A percentile compares a stretch with the other conserved stretches of the same genome.
These are phyloP conservation scores for Gavia stellata DNA, from an alignment of 2,113 vertebrate genomes.

Conservation along the genomic window DNA sequence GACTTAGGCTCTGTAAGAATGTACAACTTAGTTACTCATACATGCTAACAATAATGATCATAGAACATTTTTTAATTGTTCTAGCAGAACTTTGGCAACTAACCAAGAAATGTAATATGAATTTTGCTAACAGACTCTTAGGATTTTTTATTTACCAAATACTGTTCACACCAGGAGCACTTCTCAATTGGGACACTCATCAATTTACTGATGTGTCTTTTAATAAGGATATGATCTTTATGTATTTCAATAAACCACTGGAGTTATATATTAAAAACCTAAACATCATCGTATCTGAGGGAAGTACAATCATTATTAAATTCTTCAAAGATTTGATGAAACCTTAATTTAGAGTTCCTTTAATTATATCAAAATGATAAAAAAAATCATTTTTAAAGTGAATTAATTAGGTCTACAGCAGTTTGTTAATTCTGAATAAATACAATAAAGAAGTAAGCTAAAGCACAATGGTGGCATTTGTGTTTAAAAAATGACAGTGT, in stretches of 20 bases:
- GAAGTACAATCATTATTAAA: neutral
- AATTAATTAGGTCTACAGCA: neutral
- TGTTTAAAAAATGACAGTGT: neutral
- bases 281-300: neutral
- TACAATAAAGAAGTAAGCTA: neutral
- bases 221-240: neutral
- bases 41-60: neutral
- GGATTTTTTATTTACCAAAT: neutral
- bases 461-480: neutral
- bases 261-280: neutral
- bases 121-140: neutral
- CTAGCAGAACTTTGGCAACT: slow-evolving; percentile 17
- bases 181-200: neutral
- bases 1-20: neutral
- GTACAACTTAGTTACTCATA: neutral
- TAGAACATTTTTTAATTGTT: neutral
- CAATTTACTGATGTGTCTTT: neutral
- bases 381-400: neutral
- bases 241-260: neutral
- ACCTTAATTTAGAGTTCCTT: neutral
- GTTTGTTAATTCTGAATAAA: neutral
- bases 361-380: neutral
- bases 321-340: neutral
- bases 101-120: neutral
- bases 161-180: neutral